Percentiles rank a stretch among this genome's conserved stretches.
phyloP scores from a whole-genome alignment of 2,113 vertebrate genomes.

The Hyaena hyaena region DNA sequence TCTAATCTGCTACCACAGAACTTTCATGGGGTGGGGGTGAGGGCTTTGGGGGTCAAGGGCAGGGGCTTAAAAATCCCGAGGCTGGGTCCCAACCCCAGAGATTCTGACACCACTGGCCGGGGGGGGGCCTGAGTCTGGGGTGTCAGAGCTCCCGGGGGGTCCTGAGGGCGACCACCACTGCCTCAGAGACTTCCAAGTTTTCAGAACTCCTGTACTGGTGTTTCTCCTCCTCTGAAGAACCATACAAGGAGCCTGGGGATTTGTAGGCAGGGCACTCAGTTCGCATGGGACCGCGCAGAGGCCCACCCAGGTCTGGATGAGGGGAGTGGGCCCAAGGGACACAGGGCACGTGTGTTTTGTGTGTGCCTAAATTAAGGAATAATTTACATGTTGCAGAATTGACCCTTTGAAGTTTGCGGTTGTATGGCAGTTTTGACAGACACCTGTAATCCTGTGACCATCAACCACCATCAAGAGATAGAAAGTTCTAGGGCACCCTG shows the following conservation, averaged over 20 bases:
- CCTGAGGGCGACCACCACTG: background rate
- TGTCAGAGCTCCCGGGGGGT: background rate
- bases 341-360: no score
- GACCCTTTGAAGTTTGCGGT: background rate
- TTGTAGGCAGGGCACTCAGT: background rate
- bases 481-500: background rate
- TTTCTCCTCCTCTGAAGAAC: background rate
- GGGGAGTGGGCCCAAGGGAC: background rate
- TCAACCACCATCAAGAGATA: background rate
- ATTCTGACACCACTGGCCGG: accelerated
- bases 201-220: no score
- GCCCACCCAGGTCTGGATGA: background rate
- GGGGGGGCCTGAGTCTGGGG: background rate
- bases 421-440: background rate
- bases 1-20: background rate
- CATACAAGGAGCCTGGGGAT: background rate
- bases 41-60: accelerated
- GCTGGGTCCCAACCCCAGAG: background rate
- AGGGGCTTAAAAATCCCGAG: background rate
- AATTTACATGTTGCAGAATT: accelerated
- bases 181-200: background rate
- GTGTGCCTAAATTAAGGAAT: background rate
- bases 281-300: background rate
- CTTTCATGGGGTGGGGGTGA: background rate
- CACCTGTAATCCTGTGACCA: background rate